Base-by-base conservation (phyloP, 1,140 invertebrate species). In the Acromyrmex charruanus region DNA sequence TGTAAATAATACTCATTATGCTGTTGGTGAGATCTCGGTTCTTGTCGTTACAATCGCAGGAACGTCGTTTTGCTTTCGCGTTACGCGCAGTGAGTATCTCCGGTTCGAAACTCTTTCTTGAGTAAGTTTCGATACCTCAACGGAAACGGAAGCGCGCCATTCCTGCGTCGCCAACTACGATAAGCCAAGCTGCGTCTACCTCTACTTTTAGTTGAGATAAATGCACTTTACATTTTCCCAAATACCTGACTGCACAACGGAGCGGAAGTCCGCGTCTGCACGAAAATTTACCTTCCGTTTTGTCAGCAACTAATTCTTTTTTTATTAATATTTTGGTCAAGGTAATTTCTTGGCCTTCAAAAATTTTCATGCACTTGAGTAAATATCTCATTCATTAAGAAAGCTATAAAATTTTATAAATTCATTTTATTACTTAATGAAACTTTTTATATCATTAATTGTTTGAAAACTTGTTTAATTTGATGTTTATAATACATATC, bases 111-210 rank as follows among this genome's bases (percentile, higher is more conserved):
- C 63, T 90, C 86, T 86, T 90, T 90, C 77, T 90, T 81, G 51
- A 68, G 86, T 71, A 63, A 85, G 86, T 85, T 87, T 74, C 68
- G 88, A 90, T 90, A 90, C 66, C 35, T n/a, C 35, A n/a, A n/a
- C 89, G 89, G 89, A 91, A 90, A 31, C 90, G 89, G 90, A 91
- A 91, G 79, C 72, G 28, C 59, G 75, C 65, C 74, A 79, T 90
- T 91, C 87, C 71, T 87, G 87, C 79, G 72, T 88, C 87, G 59
- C 77, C 71, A 74, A 14, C 72, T 88, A 61, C 71, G 90, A 91
- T 91, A 91, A 91, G 87, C 74, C 31, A 28, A 49, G 65, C 75
- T 55, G 81, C 81, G 79, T 66, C 77, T 85, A 85, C 79, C 63
- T 85, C 18, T 69, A 69, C 39, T 69, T 69, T 51, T 69, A 51